phyloP scores from a whole-genome alignment of 2,888 invertebrate genomes.

The Hartigia nigra region DNA sequence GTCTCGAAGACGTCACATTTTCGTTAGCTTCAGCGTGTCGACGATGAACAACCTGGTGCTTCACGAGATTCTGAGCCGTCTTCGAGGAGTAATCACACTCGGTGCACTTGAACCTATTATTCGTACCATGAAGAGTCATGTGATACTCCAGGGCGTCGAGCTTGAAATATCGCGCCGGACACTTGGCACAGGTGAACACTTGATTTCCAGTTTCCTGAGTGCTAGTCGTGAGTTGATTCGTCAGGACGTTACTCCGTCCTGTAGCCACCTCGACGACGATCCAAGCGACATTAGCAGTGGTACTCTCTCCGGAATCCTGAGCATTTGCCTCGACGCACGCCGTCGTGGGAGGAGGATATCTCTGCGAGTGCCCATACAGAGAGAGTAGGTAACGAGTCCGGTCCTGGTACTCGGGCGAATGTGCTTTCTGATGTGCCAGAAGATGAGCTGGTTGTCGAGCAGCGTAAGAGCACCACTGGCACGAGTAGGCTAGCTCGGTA shows the following conservation, averaged over 20 bases:
- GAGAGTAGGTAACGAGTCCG: constrained; percentile 77
- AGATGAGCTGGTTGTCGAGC: constrained; percentile 78
- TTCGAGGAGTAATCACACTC: constrained; percentile 79
- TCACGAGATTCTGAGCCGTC: constrained; percentile 75
- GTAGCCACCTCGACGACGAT: constrained; percentile 51
- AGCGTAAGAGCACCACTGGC: constrained; percentile 82
- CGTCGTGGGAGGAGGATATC: constrained; percentile 74
- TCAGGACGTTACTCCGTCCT: neutral
- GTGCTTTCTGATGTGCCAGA: constrained; percentile 77
- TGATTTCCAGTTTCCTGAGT: constrained; percentile 43
- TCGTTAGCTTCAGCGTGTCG: constrained; percentile 36
- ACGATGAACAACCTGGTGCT: constrained; percentile 72
- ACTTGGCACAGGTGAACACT: constrained; percentile 71
- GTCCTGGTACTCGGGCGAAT: constrained; percentile 82
- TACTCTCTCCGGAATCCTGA: constrained; percentile 23
- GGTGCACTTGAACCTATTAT: constrained; percentile 75
- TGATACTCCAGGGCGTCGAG: constrained; percentile 78
- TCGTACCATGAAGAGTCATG: constrained; percentile 74
- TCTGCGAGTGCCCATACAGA: constrained; percentile 73
- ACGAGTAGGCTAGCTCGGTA: constrained; percentile 73
- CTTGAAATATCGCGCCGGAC: constrained; percentile 81
- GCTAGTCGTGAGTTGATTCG: constrained; percentile 16
- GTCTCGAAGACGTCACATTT: constrained; percentile 7
- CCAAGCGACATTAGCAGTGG: constrained; percentile 48
- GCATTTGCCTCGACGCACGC: constrained; percentile 56